Base-by-base conservation (phyloP, 2,888 invertebrate species). In the Troides helena region DNA sequence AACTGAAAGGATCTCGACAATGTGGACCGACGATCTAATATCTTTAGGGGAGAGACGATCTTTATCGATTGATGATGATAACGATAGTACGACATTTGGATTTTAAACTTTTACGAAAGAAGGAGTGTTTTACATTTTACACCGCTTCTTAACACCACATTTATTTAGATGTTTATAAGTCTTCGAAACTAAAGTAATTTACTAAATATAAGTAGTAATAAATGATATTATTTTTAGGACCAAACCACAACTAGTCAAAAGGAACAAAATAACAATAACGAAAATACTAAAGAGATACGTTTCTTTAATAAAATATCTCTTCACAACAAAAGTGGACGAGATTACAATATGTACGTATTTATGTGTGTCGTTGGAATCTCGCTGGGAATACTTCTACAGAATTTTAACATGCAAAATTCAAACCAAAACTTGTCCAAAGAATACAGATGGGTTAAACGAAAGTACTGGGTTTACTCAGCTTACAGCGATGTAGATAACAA, bases 391-490 rank as follows among this genome's bases (percentile, higher is more conserved):
- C 64, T 69, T 71, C 62, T 72, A 75, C 68, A 77, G 74, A 70
- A 68, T 70, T 72, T 72, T 68, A 78, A 68, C 67, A 68, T 69
- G 70, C 67, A 67, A 70, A 70, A 63, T 62, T 58, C 18, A 67
- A 72, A 70, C 65, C 63, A 69, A 46, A 72, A 72, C 0, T 50
- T 36, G 6, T 65, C 62, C 71, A 78, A 73, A 71, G 77, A 80
- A 64, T 72, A 77, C 1, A 63, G 50, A 50, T 68, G 53, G 2
- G 71, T 72, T 53, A 82, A 75, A 72, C 82, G 77, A 65, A 77
- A 77, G 53, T 96, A 94, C 80, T 94, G 95, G 92, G 93, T 95
- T 1, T 95, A 94, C 76, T 93, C 94, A 0, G 92, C 86, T 68
- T 85, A 88, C 73, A 80, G 81, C 6, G 86, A 90, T n/a, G 93